phyloP scores from a whole-genome alignment of 2,888 invertebrate species.

The Epinotia nisella region DNA sequence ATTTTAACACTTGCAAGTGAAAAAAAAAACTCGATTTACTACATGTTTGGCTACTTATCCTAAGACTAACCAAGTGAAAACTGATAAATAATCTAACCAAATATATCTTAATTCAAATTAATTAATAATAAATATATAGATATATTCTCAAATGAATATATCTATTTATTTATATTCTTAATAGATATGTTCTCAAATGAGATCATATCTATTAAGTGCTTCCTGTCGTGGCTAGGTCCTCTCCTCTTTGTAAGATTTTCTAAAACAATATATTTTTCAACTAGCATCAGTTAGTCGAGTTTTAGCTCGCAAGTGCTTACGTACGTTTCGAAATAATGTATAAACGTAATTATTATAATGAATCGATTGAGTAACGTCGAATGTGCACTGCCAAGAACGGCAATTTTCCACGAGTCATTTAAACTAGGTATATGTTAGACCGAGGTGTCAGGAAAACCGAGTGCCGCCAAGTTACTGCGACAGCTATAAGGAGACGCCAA shows the following conservation, averaged over 20 bases:
- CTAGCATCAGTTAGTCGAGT: no score
- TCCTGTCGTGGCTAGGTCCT: no score
- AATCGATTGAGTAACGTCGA: not conserved
- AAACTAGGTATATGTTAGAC: not conserved
- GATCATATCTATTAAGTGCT: not conserved
- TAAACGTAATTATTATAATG: not conserved
- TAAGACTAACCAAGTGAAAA: not conserved
- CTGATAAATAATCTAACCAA: not conserved
- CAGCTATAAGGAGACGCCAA: no score
- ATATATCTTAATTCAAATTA: not conserved
- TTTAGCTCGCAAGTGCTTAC: no score
- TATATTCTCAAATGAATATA: no score
- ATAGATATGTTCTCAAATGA: no score
- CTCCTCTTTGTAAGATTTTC: not conserved
- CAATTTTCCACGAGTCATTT: not conserved
- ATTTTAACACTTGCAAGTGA: no score
- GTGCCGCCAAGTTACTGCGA: not conserved
- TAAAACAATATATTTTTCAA: no score
- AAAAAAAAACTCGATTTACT: no score
- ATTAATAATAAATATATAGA: no score
- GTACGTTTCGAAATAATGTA: not conserved
- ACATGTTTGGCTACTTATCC: no score
- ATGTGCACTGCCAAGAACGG: not conserved
- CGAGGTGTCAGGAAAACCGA: not conserved
- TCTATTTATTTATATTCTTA: no score